phyloP scores from a whole-genome alignment of 2,888 invertebrate genomes.

The Epinotia bilunana region DNA sequence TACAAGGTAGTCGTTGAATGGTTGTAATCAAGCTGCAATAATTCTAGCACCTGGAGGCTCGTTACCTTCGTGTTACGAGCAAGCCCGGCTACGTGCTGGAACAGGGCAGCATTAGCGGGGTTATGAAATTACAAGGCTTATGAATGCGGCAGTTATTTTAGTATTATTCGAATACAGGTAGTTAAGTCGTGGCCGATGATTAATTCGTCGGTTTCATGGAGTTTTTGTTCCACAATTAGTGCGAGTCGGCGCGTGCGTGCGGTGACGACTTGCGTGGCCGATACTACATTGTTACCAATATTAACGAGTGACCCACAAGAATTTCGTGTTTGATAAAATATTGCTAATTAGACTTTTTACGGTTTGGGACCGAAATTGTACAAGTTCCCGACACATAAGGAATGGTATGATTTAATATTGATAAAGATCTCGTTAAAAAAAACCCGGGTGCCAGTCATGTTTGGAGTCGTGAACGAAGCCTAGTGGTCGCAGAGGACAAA shows the following conservation, averaged over 20 bases:
- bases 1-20: conserved; percentile 36
- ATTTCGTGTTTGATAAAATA: conserved; percentile 71
- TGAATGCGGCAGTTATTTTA: conserved; percentile 65
- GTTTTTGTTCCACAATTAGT: conserved; percentile 80
- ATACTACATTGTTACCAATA: conserved; percentile 64
- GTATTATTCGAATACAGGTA: conserved; percentile 66
- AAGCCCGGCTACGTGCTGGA: conserved; percentile 37
- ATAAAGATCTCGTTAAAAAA: conserved; percentile 37
- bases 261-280: conserved; percentile 70
- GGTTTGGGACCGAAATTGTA: conserved; percentile 52
- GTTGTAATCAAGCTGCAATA: conserved; percentile 37
- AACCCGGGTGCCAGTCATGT: conserved; percentile 18
- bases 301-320: conserved; percentile 67
- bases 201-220: conserved; percentile 78
- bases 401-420: conserved; percentile 43
- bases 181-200: conserved; percentile 69
- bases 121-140: conserved; percentile 57
- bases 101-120: conserved; percentile 50
- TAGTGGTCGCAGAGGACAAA: conserved; percentile 38
- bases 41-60: conserved; percentile 39
- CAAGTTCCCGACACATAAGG: conserved; percentile 50
- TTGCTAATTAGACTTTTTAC: conserved; percentile 70
- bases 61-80: conserved; percentile 31
- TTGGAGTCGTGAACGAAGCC: conserved; percentile 9
- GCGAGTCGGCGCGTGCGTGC: conserved; percentile 61